phyloP scores from a whole-genome alignment of 1,140 invertebrate species.

The Lepidurus arcticus region DNA sequence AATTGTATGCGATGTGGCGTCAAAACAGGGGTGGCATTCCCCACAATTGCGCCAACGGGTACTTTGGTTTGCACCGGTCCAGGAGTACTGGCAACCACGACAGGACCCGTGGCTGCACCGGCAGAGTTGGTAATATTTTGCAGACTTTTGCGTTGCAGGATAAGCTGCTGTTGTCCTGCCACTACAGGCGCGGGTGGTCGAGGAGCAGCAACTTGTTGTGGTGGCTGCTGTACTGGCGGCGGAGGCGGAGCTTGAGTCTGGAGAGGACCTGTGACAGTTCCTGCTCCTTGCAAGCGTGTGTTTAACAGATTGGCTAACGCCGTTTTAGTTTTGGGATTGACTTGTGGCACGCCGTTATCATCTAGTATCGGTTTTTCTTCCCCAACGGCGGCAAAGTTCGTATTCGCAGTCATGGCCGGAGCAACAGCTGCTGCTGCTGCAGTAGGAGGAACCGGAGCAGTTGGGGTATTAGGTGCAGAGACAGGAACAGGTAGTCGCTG shows the following conservation, averaged over 20 bases:
- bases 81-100: background rate
- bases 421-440: slow-evolving; percentile 38
- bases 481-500: slow-evolving; percentile 35
- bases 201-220: slow-evolving; percentile 43
- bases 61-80: slow-evolving; percentile 35
- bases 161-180: slow-evolving; percentile 33
- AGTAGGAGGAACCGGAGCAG: slow-evolving; percentile 34
- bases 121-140: slow-evolving; percentile 49
- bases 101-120: slow-evolving; percentile 40
- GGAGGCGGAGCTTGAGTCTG: slow-evolving; percentile 36
- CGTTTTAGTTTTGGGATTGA: slow-evolving; percentile 89
- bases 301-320: slow-evolving; percentile 90
- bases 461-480: slow-evolving; percentile 30
- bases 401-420: slow-evolving; percentile 37
- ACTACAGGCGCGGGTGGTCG: slow-evolving; percentile 34
- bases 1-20: slow-evolving; percentile 23
- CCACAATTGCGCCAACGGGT: slow-evolving; percentile 47
- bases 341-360: slow-evolving; percentile 41
- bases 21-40: slow-evolving; percentile 42
- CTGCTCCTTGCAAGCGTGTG: slow-evolving; percentile 66
- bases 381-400: background rate
- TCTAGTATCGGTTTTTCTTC: slow-evolving; percentile 33
- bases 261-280: slow-evolving; percentile 28
- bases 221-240: slow-evolving; percentile 41
- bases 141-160: slow-evolving; percentile 46